Base-by-base conservation (phyloP, 1,140 invertebrate species). In the Oedothorax gibbosus region DNA sequence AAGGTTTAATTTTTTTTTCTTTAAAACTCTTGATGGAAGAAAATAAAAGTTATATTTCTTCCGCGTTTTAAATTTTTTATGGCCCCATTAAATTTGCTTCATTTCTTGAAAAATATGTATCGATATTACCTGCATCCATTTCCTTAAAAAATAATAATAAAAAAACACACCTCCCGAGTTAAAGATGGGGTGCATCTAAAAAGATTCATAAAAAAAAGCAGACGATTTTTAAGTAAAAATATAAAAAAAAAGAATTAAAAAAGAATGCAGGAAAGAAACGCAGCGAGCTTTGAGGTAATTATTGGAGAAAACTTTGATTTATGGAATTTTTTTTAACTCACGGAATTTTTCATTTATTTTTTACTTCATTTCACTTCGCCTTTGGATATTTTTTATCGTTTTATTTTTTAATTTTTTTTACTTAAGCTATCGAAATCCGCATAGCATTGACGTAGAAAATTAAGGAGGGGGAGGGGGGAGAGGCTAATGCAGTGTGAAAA, bases 301-400 rank as follows among this genome's bases (percentile, higher is more conserved):
- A 84, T 84, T 72, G 81, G 64, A n/a, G 71, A 84, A 81, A 84
- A 35, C 35, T 75, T 84, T 84, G 81, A 84, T 84, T 84, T 84
- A 84, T 84, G 81, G 81, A 84, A 75, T 84, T 75, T 56, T 75
- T 71, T 75, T 76, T 84, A 64, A 79, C 68, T 79, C 68, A 79
- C 68, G 76, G 76, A 66, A 75, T 76, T 66, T 54, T 66, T 21
- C 18, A 49, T 12, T 64, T 64, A 18, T 82, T 72, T 72, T 72
- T 68, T 76, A 18, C 51, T 56, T 73, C 71, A 18, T 7, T 20
- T 18, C 35, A 57, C 57, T 60, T 60, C 50, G 21, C 50, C 53
- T 71, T 57, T 15, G 53, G 14, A 10, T 4, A 20, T 51, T 10
- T 71, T 73, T 81, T 81, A 60, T 54, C 35, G 8, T 51, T 64